These are phyloP conservation scores for Lysiphlebus fabarum DNA, from an alignment of 1,140 invertebrate species.

Conservation along the genomic window DNA sequence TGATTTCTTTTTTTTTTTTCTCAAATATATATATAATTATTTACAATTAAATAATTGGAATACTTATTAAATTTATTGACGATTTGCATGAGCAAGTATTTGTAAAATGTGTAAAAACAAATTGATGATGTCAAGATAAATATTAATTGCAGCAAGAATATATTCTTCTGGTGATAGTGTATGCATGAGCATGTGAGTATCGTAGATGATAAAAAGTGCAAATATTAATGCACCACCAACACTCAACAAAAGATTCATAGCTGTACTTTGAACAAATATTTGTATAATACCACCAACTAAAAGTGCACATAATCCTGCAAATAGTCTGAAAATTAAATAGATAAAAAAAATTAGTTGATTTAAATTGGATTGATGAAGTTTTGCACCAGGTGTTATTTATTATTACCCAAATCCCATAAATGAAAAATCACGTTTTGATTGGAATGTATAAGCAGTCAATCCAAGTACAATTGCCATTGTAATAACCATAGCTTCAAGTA, in stretches of 20 bases:
- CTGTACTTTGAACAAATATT: slow-evolving; percentile 67
- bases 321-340: slow-evolving; percentile 61
- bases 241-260: slow-evolving; percentile 66
- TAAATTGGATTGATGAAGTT: not conserved
- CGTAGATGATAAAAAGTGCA: slow-evolving; percentile 67
- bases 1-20: not conserved
- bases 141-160: slow-evolving; percentile 74
- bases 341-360: slow-evolving; percentile 19
- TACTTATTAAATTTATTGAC: slow-evolving; percentile 32
- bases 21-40: not conserved
- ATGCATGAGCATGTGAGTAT: slow-evolving; percentile 67
- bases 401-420: slow-evolving; percentile 70
- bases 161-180: slow-evolving; percentile 74
- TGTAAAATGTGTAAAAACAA: slow-evolving; percentile 81
- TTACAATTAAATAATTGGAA: not conserved
- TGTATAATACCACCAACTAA: slow-evolving; percentile 72
- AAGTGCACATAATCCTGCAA: slow-evolving; percentile 67
- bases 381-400: not conserved
- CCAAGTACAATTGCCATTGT: slow-evolving; percentile 69
- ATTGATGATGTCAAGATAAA: slow-evolving; percentile 86
- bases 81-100: slow-evolving; percentile 58
- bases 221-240: slow-evolving; percentile 74
- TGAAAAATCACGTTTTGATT: slow-evolving; percentile 79
- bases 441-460: slow-evolving; percentile 75
- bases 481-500: slow-evolving; percentile 72